These are phyloP conservation scores for Julus scandinavius DNA, from an alignment of 2,888 invertebrate genomes.

Conservation along the genomic window DNA sequence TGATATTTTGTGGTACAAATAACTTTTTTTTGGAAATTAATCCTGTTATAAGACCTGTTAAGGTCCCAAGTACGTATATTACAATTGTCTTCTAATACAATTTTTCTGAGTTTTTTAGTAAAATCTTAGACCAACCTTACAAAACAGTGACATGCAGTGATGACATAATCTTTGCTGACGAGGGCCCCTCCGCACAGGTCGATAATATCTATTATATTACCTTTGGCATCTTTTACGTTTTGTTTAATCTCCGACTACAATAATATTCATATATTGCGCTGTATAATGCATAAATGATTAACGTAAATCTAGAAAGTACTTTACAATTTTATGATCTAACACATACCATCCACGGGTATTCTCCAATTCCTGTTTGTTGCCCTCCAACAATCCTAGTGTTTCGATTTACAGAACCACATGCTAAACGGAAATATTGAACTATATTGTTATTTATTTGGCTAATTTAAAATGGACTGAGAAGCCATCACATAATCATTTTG, in stretches of 20 bases:
- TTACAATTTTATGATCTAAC: background rate
- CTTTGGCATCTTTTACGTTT: background rate
- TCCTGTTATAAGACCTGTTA: background rate
- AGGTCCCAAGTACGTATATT: no score
- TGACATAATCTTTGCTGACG: background rate
- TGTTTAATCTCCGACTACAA: background rate
- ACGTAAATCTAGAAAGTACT: background rate
- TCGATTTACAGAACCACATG: conserved; percentile 2
- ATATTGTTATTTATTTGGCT: background rate
- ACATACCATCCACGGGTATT: conserved; percentile 14
- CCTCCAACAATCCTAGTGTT: background rate
- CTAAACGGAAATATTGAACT: background rate
- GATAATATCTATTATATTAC: background rate
- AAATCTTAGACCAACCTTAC: background rate
- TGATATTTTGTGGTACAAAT: background rate
- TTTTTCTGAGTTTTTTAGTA: background rate
- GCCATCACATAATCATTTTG: no score
- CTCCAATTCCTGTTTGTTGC: background rate
- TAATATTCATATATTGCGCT: background rate
- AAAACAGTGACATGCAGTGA: background rate
- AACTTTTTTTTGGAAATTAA: background rate
- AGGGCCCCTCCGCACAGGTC: conserved; percentile 2
- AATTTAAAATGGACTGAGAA: no score
- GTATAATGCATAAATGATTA: background rate
- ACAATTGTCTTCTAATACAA: background rate